Evolutionary conservation across 1,140 invertebrate species (phyloP).

Genomic region (Drosophila ficusphila): DNA sequence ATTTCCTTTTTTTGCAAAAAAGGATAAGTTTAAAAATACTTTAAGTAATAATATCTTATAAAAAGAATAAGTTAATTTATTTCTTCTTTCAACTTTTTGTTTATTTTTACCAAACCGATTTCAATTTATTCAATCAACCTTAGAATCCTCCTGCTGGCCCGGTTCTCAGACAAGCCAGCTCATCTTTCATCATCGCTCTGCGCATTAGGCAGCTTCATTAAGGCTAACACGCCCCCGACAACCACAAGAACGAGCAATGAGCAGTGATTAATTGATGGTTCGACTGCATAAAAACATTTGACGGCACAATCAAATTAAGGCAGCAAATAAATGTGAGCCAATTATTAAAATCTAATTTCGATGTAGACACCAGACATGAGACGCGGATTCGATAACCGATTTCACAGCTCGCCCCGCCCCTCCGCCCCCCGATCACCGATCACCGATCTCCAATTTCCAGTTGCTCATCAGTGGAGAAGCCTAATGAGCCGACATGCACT

Average conservation of each 20-base stretch:
- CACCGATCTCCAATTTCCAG: background rate
- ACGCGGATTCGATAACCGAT: constrained; percentile 53
- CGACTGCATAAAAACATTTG: constrained; percentile 53
- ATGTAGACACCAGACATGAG: constrained; percentile 47
- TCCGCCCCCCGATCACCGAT: background rate
- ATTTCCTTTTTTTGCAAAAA: background rate
- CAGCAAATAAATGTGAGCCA: constrained; percentile 76
- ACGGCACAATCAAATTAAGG: constrained; percentile 77
- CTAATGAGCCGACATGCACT: constrained; percentile 76
- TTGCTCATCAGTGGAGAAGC: constrained; percentile 55
- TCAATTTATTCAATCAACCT: constrained; percentile 30
- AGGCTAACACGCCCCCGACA: constrained; percentile 56
- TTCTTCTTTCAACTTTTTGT: too few species aligned
- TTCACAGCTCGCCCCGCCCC: constrained; percentile 54
- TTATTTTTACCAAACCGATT: background rate
- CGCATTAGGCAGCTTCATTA: constrained; percentile 64
- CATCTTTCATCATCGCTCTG: constrained; percentile 20
- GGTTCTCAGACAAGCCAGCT: constrained; percentile 18
- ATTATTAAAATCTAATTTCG: constrained; percentile 76
- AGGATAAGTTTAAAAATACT: too few species aligned
- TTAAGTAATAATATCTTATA: background rate
- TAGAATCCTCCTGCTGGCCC: background rate
- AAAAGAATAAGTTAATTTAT: background rate
- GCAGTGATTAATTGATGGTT: constrained; percentile 68
- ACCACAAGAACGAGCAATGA: constrained; percentile 54